phyloP scores from a whole-genome alignment of 2,113 vertebrate genomes.

The Corvus cornix region DNA sequence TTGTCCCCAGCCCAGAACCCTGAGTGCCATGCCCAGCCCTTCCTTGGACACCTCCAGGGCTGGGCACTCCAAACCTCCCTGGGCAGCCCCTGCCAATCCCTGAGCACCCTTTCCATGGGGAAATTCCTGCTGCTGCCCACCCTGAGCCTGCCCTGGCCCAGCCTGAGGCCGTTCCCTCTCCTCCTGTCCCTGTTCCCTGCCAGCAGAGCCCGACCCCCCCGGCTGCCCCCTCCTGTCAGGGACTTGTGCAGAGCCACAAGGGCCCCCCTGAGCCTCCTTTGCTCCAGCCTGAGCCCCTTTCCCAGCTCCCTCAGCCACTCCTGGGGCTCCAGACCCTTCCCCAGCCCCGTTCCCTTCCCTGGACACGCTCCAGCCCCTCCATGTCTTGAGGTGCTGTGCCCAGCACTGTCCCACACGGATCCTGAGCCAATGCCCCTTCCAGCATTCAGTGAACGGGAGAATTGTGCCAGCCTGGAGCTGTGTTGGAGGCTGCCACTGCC shows the following conservation, averaged over 20 bases:
- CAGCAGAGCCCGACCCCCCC: neutral
- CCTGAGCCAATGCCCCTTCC: neutral
- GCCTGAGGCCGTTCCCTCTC: neutral
- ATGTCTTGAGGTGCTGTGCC: neutral
- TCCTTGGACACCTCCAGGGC: neutral
- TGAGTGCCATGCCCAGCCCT: rapidly evolving
- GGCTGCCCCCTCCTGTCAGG: neutral
- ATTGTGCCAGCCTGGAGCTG: neutral
- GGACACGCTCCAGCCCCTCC: rapidly evolving
- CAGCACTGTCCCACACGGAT: neutral
- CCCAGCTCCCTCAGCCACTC: neutral
- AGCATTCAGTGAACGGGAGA: neutral
- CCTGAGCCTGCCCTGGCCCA: neutral
- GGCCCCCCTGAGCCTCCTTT: neutral
- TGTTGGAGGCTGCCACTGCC: neutral
- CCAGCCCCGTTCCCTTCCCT: rapidly evolving
- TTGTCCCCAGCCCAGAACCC: neutral
- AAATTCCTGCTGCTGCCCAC: neutral
- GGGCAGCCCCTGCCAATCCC: rapidly evolving
- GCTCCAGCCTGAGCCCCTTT: neutral
- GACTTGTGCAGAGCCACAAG: neutral
- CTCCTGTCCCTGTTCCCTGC: neutral
- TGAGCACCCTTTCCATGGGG: rapidly evolving
- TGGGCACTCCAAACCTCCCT: neutral
- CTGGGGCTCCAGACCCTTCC: neutral